Conservation (phyloP, 2,888 invertebrate genomes). For the Helicoverpa assulta region DNA sequence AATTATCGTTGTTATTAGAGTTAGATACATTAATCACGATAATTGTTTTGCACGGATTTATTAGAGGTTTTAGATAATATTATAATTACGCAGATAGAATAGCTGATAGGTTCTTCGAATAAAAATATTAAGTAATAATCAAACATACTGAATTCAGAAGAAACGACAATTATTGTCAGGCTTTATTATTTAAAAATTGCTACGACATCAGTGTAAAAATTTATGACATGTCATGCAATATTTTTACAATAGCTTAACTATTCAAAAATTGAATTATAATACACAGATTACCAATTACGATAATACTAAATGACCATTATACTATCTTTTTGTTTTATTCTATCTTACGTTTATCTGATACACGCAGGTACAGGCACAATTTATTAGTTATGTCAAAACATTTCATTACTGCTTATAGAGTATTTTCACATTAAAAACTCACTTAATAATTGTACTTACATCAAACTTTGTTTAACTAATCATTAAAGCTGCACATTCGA, state of each 20-base stretch:
- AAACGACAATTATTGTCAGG: too few relatives aligned
- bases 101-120: background rate
- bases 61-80: slow-evolving; percentile 26
- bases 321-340: slow-evolving; percentile 1
- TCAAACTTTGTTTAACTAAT: too few relatives aligned
- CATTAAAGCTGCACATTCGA: too few relatives aligned
- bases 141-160: background rate
- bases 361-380: background rate
- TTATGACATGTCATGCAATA: too few relatives aligned
- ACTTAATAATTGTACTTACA: too few relatives aligned
- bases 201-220: too few relatives aligned
- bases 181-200: too few relatives aligned
- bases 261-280: background rate
- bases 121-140: background rate
- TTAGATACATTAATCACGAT: slow-evolving; percentile 10
- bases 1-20: slow-evolving; percentile 15
- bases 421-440: too few relatives aligned
- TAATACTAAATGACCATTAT: background rate
- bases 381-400: background rate
- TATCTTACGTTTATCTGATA: slow-evolving; percentile 1
- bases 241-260: background rate
- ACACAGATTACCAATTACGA: background rate
- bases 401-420: background rate
- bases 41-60: slow-evolving; percentile 23
- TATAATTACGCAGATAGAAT: background rate